A percentile compares a stretch with the other conserved stretches of the same genome.
Evolutionary conservation across 2,797 vertebrate species (phyloP).

Genomic region (Pantherophis vulpinus): DNA sequence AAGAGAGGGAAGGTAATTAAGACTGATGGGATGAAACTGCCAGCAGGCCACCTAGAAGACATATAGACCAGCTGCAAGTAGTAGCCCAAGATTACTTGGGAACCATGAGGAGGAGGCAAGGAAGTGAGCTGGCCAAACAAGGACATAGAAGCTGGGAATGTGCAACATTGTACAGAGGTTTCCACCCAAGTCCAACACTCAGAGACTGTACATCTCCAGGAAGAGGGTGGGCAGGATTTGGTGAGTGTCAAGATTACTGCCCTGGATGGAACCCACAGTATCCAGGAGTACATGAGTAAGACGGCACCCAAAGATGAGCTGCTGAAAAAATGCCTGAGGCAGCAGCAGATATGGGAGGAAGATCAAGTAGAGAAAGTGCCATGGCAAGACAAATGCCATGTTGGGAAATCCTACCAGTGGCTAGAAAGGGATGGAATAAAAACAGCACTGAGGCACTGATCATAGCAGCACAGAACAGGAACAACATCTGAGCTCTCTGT

Average conservation of each 20-base stretch:
- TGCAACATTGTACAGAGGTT: not conserved
- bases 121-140: not conserved
- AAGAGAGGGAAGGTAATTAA: not conserved
- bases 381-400: not conserved
- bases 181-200: not conserved
- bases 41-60: not conserved
- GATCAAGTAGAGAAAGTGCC: not conserved
- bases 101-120: not conserved
- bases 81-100: not conserved
- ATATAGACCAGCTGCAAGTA: not conserved
- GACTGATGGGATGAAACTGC: not conserved
- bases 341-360: not conserved
- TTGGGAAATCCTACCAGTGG: not conserved
- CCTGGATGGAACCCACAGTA: not conserved
- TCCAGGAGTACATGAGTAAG: not conserved
- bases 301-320: not conserved
- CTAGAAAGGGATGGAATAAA: not conserved
- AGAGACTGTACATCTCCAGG: not conserved
- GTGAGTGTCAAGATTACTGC: not conserved
- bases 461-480: not conserved
- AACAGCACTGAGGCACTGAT: not conserved
- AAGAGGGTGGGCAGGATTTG: not conserved
- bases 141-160: not conserved
- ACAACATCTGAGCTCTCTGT: not conserved
- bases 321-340: not conserved